Base-by-base conservation (phyloP, 2,113 vertebrate genomes). In the Caretta caretta region DNA sequence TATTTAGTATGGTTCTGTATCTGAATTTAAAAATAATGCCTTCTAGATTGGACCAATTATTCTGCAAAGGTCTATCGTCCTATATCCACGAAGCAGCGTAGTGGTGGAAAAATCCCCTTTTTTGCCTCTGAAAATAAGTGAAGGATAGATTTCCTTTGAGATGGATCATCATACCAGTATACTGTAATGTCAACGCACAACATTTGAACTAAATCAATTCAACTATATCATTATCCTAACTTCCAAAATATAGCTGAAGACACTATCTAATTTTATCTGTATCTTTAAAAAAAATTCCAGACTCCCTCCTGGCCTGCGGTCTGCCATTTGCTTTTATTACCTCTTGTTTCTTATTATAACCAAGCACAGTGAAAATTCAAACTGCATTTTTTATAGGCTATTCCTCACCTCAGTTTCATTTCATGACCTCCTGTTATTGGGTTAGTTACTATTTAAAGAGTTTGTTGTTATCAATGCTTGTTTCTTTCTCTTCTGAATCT, bases 291-390 rank as follows among this genome's bases (percentile, higher is more conserved):
- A 48, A 46, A 78, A 42, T 46, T 0, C 12, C 84, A 53, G 83
- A 24, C 50, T 38, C 42, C 42, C 46, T 78, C 38, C 59, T 84
- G 20, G 16, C 51, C 14, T 75, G 11, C 10, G 65, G 19, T 38
- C 83, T 93, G 81, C 17, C 42, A 56, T 75, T 87, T 91, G 25
- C 27, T 96, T 88, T 87, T 93, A 25, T 93, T 78, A 91, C 42
- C 80, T 92, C 53, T 87, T 65, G 17, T 56, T 89, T 82, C 84
- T 86, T 80, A 76, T 88, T 87, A 85, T 87, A 88, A 50, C 56
- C 53, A 69, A 53, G 10, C 38, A 13, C 2, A 83, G 31, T 2
- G 65, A 90, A 85, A 92, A 81, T 83, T 88, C 50, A 46, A 59
- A 3, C 38, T 56, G 29, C n/a, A 10, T 72, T n/a, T 65, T 89